These are phyloP conservation scores for Chrysocyon brachyurus DNA, from an alignment of 2,797 vertebrate genomes.

Conservation along the genomic window DNA sequence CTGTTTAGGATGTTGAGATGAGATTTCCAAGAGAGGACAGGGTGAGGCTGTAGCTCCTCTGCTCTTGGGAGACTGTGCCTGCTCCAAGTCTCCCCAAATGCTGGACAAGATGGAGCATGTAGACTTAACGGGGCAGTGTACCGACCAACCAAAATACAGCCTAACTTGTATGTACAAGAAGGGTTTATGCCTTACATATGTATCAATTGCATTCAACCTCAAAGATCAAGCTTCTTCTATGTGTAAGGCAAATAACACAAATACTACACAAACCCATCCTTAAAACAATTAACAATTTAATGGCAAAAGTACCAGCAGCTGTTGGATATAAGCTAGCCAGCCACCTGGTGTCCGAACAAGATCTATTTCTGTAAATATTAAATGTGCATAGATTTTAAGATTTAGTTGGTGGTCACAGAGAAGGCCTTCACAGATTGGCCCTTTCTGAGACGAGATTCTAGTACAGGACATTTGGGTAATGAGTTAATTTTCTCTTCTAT, in stretches of 20 bases:
- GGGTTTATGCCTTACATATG: neutral
- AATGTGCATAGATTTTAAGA: neutral
- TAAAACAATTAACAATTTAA: neutral
- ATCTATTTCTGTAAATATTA: neutral
- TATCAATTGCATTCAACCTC: neutral
- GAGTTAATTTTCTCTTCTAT: slow-evolving; percentile 50
- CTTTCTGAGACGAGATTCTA: neutral
- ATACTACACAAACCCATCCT: neutral
- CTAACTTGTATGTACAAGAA: neutral
- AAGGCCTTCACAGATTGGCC: neutral
- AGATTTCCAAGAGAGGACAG: neutral
- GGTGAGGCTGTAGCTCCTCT: neutral
- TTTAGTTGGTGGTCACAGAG: neutral
- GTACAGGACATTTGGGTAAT: neutral
- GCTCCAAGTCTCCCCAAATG: neutral
- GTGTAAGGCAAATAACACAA: neutral
- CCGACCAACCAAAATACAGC: neutral
- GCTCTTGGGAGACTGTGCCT: neutral
- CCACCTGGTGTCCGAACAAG: neutral
- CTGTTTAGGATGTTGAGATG: neutral
- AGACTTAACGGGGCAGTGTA: neutral
- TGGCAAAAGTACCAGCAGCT: slow-evolving; percentile 18
- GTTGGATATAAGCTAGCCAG: slow-evolving; percentile 3
- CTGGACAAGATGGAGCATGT: neutral
- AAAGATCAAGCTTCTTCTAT: neutral